These are phyloP conservation scores for Spilarctia lutea DNA, from an alignment of 2,888 invertebrate species.

Conservation along the genomic window DNA sequence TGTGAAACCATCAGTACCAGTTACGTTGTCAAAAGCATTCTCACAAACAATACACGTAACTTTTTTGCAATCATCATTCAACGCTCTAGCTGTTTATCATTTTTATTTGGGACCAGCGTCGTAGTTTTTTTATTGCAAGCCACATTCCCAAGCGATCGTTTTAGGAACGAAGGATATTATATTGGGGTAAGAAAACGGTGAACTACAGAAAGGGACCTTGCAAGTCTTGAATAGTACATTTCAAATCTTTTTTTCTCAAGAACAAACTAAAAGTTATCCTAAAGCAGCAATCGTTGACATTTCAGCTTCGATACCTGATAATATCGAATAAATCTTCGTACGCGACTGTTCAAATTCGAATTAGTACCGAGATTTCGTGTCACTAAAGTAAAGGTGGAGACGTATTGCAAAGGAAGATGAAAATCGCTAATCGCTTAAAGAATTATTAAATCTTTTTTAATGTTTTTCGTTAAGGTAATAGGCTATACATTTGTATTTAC, in stretches of 20 bases:
- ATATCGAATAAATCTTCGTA: constrained; percentile 37
- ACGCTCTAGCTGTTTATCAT: not conserved
- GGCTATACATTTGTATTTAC: not conserved
- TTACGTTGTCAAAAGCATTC: not conserved
- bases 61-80: not conserved
- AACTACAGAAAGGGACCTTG: no score
- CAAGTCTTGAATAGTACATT: not conserved
- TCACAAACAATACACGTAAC: not conserved
- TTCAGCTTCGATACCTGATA: not conserved
- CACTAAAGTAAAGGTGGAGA: constrained; percentile 32
- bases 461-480: not conserved
- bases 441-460: not conserved
- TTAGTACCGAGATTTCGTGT: constrained; percentile 56
- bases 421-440: not conserved
- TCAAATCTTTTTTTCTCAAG: not conserved
- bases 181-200: not conserved
- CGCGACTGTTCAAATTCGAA: constrained; percentile 65
- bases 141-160: not conserved
- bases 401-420: constrained; percentile 14
- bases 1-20: not conserved
- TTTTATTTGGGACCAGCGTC: not conserved
- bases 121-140: not conserved
- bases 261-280: not conserved
- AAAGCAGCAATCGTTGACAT: not conserved
- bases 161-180: not conserved